These are phyloP conservation scores for Aldrovandia affinis DNA, from an alignment of 2,797 vertebrate species.

Conservation along the genomic window DNA sequence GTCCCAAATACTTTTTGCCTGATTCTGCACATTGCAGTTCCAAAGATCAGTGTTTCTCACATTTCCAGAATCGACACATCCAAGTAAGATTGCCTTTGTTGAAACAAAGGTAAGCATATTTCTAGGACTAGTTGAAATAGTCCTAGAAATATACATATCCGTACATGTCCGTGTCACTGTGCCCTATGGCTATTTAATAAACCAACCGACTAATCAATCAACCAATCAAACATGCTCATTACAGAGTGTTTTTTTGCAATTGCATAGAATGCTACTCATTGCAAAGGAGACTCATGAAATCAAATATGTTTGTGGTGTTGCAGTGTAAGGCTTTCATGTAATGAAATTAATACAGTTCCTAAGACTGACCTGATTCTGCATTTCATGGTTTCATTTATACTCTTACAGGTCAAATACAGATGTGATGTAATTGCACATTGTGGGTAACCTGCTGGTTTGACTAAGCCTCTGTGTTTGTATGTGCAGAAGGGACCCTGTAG, in stretches of 20 bases:
- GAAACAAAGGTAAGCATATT: not conserved
- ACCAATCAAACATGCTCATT: not conserved
- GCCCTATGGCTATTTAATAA: not conserved
- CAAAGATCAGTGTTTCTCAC: not conserved
- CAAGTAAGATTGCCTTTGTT: not conserved
- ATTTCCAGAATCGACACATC: not conserved
- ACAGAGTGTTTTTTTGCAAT: no score
- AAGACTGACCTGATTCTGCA: not conserved
- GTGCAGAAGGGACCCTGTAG: not conserved
- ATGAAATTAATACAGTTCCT: no score
- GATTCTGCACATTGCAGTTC: not conserved
- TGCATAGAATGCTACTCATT: no score
- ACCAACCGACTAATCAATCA: not conserved
- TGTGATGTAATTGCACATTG: not conserved
- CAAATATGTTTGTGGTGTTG: no score
- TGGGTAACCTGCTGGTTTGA: not conserved
- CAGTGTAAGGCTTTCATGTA: no score
- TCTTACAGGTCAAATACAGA: not conserved
- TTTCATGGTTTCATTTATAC: not conserved
- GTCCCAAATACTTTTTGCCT: not conserved
- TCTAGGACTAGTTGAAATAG: not conserved
- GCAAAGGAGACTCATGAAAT: no score
- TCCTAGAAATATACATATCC: no score
- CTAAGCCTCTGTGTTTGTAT: not conserved
- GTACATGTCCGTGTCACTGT: not conserved